Evolutionary conservation across 2,888 invertebrate species (phyloP), one percentile per base, ranked within the genome.

Genomic region (Agrypnus murinus): DNA sequence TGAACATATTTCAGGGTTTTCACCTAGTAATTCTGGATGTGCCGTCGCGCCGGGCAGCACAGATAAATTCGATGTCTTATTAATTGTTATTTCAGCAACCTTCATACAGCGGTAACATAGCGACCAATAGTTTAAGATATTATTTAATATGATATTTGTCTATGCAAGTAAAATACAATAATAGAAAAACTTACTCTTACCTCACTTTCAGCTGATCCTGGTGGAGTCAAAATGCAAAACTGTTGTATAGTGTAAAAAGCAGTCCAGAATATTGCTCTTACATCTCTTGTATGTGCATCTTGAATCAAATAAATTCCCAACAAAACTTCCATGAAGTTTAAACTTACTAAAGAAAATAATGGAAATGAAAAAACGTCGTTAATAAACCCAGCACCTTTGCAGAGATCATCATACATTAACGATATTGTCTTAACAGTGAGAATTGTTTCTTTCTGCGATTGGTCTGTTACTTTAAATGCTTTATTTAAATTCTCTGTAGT

Each of bases 321-420:
- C 19, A 69, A 48, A 10, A 66, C 45, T 19, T 72, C 69, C 66
- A 72, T 64, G 36, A 72, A 69, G 50, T 69, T 66, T 9, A 72
- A 32, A 34, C 65, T 60, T n/a, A 66, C 58, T 17, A 69, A 43
- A 9, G 69, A 62, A 58, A 72, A 72, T 25, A 72, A 31, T 4
- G 69, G 50, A 50, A 69, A 65, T 8, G 66, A 66, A 38, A 72
- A 72, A 9, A 66, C 66, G 7, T 63, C 48, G 25, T 69, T 69
- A n/a, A 69, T 66, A 10, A 34, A 25, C 2, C 34, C 58, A 7
- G 66, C 66, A 2, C 69, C 69, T 66, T 69, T 69, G 19, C 69
- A 69, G 12, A 69, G 48, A 38, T 69, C 65, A 38, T 66, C 69
- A n/a, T 72, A 72, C 69, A 69, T 69, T 7, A 62, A 19, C 15